These are phyloP conservation scores for Condylostylus longicornis DNA, from an alignment of 1,140 invertebrate species.

Conservation along the genomic window DNA sequence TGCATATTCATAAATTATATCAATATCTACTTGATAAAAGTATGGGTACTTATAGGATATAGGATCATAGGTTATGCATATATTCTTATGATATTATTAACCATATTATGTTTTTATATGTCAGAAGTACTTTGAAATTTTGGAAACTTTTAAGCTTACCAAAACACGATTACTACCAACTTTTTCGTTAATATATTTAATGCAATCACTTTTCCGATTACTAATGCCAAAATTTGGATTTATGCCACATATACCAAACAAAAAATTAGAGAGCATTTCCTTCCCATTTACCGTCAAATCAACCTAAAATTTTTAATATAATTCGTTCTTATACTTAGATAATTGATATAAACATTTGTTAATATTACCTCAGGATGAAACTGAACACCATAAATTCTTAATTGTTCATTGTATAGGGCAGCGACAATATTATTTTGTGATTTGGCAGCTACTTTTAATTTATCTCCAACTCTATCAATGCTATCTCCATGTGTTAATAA, in stretches of 20 bases:
- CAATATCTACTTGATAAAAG: too few relatives aligned
- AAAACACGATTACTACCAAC: conserved; percentile 88
- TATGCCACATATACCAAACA: conserved; percentile 78
- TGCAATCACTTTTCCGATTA: conserved; percentile 77
- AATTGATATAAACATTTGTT: conserved; percentile 1
- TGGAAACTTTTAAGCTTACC: conserved; percentile 57
- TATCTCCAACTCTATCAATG: conserved; percentile 76
- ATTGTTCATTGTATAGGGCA: conserved; percentile 82
- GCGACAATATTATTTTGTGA: conserved; percentile 69
- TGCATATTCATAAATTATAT: too few relatives aligned
- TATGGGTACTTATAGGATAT: too few relatives aligned
- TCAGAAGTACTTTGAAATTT: too few relatives aligned
- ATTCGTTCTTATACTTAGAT: conserved; percentile 1
- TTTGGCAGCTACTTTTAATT: conserved; percentile 67
- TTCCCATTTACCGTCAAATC: conserved; percentile 87
- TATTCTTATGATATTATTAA: too few relatives aligned
- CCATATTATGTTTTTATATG: too few relatives aligned
- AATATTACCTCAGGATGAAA: conserved; percentile 76
- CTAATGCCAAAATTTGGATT: conserved; percentile 79
- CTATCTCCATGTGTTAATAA: conserved; percentile 95
- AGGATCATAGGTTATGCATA: too few relatives aligned
- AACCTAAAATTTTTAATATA: conserved; percentile 38
- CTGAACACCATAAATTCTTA: conserved; percentile 89
- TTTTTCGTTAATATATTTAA: conserved; percentile 80
- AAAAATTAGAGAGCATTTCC: conserved; percentile 86